Evolutionary conservation across 2,888 invertebrate genomes (phyloP).

Genomic region (Oscheius sp.): DNA sequence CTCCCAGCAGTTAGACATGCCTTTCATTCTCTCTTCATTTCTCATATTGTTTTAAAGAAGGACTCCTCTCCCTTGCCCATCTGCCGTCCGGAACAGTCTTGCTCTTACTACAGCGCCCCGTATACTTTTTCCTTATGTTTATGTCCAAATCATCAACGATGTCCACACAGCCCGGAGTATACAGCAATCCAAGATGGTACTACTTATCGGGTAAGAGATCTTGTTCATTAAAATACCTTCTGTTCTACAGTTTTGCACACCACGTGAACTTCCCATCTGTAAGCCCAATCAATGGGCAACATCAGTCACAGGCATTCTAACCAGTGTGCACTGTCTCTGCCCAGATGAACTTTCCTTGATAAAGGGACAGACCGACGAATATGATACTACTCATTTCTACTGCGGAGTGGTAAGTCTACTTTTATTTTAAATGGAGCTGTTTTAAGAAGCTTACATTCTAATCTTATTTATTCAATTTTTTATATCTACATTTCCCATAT

Average conservation of each 20-base stretch:
- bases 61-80: conserved; percentile 40
- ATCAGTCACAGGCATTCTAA: conserved; percentile 48
- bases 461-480: too few species aligned
- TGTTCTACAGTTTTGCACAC: conserved; percentile 49
- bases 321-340: conserved; percentile 54
- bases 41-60: conserved; percentile 36
- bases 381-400: conserved; percentile 37
- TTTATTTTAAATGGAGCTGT: background rate
- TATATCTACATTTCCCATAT: too few species aligned
- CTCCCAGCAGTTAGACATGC: background rate
- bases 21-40: background rate
- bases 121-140: conserved; percentile 47
- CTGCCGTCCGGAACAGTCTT: conserved; percentile 43
- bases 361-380: conserved; percentile 12
- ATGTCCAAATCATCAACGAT: conserved; percentile 40
- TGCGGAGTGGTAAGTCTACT: conserved; percentile 42
- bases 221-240: background rate
- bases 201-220: conserved; percentile 43
- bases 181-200: conserved; percentile 40
- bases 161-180: conserved; percentile 35
- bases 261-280: conserved; percentile 42
- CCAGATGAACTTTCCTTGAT: conserved; percentile 33
- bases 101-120: conserved; percentile 42
- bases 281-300: conserved; percentile 44
- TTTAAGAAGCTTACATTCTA: too few species aligned